Conservation (phyloP, 2,113 vertebrate genomes). For the Neopipo cinnamomea region DNA sequence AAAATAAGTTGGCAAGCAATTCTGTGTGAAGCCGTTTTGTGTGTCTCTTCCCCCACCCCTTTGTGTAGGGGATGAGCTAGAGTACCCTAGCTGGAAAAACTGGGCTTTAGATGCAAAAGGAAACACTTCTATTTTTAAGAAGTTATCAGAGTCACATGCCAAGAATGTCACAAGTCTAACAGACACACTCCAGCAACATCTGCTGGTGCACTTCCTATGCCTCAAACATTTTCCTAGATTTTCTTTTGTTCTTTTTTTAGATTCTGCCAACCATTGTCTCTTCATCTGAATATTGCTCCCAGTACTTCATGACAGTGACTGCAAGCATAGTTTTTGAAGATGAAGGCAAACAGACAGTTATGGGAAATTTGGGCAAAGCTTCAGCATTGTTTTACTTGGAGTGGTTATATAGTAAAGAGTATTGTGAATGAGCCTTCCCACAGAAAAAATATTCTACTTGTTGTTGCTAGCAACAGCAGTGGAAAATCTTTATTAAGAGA, state of each 20-base stretch:
- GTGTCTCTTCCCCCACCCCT: not conserved
- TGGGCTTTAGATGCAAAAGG: not conserved
- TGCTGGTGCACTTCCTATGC: not conserved
- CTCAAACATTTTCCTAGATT: not conserved
- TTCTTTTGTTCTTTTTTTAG: not conserved
- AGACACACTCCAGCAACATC: not conserved
- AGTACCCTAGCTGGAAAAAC: not conserved
- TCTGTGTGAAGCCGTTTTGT: not conserved
- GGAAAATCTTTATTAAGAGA: not conserved
- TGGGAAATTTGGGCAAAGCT: not conserved
- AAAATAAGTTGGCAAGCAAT: not conserved
- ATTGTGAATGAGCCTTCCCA: not conserved
- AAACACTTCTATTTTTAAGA: not conserved
- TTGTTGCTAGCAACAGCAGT: not conserved
- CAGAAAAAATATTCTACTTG: not conserved
- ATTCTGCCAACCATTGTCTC: not conserved
- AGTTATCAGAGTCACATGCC: not conserved
- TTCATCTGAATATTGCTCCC: not conserved
- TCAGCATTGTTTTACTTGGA: not conserved
- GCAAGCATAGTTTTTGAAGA: not conserved
- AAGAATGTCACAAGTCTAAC: not conserved
- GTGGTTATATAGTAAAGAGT: not conserved
- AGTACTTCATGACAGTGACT: not conserved
- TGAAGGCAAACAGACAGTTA: not conserved
- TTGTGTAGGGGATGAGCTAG: too few species aligned